Conservation (phyloP, 2,888 invertebrate genomes). For the Pachymerium ferrugineum region DNA sequence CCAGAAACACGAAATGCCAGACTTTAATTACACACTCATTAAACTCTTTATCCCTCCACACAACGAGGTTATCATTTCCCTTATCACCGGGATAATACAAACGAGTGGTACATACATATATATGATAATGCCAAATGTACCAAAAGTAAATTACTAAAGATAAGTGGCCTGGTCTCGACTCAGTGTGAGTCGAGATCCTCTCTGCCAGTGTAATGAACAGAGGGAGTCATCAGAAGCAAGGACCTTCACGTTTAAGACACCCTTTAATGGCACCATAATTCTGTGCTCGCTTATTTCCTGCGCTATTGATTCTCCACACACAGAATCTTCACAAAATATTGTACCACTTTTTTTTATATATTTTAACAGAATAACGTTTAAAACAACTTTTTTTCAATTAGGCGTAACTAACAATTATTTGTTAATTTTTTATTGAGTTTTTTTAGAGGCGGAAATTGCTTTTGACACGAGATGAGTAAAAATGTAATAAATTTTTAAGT, state of each 20-base stretch:
- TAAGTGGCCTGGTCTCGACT: slow-evolving; percentile 27
- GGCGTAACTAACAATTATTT: too few species aligned
- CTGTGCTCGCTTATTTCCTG: slow-evolving; percentile 22
- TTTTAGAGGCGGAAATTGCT: too few species aligned
- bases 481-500: too few species aligned
- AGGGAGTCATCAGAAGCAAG: slow-evolving; percentile 24
- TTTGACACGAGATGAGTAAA: too few species aligned
- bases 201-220: slow-evolving; percentile 27
- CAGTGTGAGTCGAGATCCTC: slow-evolving; percentile 19
- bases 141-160: slow-evolving; percentile 25
- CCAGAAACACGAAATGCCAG: not conserved
- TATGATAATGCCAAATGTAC: slow-evolving; percentile 20
- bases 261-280: slow-evolving; percentile 25
- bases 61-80: not conserved
- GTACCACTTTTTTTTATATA: not conserved
- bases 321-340: slow-evolving; percentile 11
- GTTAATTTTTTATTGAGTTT: too few species aligned
- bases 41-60: not conserved
- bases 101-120: not conserved
- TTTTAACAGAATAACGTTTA: slow-evolving; percentile 7
- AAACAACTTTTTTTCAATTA: not conserved
- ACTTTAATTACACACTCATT: not conserved
- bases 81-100: not conserved
- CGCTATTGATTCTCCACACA: slow-evolving; percentile 21
- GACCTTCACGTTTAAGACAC: slow-evolving; percentile 27